phyloP scores from a whole-genome alignment of 2,888 invertebrate genomes.

The Hololepta plana region DNA sequence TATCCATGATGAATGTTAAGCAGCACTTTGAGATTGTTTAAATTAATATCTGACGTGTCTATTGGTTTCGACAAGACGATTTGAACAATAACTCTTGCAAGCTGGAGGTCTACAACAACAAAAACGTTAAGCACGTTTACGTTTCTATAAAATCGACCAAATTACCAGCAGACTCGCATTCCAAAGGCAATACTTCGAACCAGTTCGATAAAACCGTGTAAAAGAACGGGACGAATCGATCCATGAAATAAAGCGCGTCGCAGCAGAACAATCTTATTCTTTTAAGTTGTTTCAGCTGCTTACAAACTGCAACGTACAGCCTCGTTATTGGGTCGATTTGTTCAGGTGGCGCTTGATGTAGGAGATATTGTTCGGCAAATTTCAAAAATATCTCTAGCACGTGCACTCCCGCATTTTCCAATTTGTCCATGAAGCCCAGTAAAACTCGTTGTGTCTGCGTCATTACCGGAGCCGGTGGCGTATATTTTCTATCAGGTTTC shows the following conservation, averaged over 20 bases:
- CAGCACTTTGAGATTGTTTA: constrained; percentile 19
- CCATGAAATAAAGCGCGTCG: constrained; percentile 27
- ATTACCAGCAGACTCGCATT: constrained; percentile 15
- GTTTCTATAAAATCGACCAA: no score
- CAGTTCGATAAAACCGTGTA: constrained; percentile 26
- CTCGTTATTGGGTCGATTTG: constrained; percentile 13
- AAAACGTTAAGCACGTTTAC: no score
- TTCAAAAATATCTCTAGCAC: constrained; percentile 15
- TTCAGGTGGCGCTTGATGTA: constrained; percentile 9
- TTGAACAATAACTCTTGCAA: constrained; percentile 25
- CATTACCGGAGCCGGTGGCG: constrained; percentile 30
- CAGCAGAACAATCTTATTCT: constrained; percentile 27
- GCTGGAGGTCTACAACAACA: constrained; percentile 19
- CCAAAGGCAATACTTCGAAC: constrained; percentile 28
- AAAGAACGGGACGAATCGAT: constrained; percentile 22
- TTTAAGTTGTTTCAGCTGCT: constrained; percentile 21
- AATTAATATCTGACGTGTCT: constrained; percentile 17
- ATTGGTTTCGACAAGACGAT: constrained; percentile 18
- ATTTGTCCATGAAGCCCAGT: constrained; percentile 20
- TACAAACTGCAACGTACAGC: constrained; percentile 18
- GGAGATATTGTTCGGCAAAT: constrained; percentile 14
- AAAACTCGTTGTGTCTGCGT: constrained; percentile 26
- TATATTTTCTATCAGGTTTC: constrained; percentile 20
- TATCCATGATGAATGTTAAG: constrained; percentile 24
- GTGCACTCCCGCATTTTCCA: constrained; percentile 17